A percentile compares a stretch with the other conserved stretches of the same genome.
Evolutionary conservation across 2,888 invertebrate genomes (phyloP).

Genomic region (Eubasilissa splendida): DNA sequence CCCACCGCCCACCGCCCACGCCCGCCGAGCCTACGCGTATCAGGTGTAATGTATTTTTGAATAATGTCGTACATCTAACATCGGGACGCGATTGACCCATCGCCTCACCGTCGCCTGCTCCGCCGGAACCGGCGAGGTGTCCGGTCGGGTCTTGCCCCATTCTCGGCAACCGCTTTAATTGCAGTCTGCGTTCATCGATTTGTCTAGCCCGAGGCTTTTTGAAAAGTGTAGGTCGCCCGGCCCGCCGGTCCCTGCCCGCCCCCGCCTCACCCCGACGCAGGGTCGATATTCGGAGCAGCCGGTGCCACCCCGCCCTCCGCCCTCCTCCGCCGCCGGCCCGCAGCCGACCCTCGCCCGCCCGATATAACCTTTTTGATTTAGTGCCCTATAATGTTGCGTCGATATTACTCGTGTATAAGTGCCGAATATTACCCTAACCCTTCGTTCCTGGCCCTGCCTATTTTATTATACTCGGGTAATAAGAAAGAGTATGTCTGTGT

Average conservation of each 20-base stretch:
- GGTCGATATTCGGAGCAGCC: conserved; percentile 59
- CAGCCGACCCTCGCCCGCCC: conserved; percentile 36
- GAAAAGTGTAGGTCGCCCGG: conserved; percentile 48
- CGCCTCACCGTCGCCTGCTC: not conserved
- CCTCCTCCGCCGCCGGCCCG: conserved; percentile 11
- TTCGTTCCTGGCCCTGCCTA: not conserved
- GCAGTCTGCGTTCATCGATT: conserved; percentile 54
- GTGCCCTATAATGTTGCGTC: conserved; percentile 53
- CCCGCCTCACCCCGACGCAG: conserved; percentile 39
- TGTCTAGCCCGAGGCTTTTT: conserved; percentile 44
- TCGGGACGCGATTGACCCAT: too few relatives aligned
- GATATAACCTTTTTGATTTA: conserved; percentile 53
- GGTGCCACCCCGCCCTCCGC: conserved; percentile 47
- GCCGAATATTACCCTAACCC: conserved; percentile 34
- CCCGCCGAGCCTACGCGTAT: too few relatives aligned
- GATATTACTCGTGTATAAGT: conserved; percentile 42
- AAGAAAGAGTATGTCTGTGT: conserved; percentile 9
- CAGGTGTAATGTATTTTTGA: too few relatives aligned
- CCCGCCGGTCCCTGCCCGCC: conserved; percentile 29
- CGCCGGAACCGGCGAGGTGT: not conserved
- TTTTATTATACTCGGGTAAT: conserved; percentile 3
- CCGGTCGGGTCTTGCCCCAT: too few relatives aligned
- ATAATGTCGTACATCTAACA: too few relatives aligned
- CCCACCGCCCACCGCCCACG: too few relatives aligned
- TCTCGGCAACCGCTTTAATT: conserved; percentile 28